Evolutionary conservation across 2,113 vertebrate species (phyloP).

Genomic region (Semicossyphus pulcher): DNA sequence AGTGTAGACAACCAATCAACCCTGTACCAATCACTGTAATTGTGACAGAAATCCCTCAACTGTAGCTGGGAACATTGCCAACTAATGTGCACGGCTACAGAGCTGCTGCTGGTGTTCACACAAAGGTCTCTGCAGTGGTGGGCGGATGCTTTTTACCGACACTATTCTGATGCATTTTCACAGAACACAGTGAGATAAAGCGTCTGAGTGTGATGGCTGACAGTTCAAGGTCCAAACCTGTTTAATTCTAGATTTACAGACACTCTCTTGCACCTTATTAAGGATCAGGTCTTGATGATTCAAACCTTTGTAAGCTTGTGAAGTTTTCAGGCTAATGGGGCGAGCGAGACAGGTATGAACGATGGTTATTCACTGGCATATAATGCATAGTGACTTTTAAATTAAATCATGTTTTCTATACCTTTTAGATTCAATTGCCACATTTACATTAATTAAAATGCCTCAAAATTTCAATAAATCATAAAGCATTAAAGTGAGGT

Average conservation of each 20-base stretch:
- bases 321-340: no score
- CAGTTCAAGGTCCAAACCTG: no score
- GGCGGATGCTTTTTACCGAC: neutral
- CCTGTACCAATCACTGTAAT: neutral
- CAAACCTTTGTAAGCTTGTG: no score
- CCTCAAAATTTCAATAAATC: no score
- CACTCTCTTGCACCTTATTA: neutral
- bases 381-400: no score
- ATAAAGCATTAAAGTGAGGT: no score
- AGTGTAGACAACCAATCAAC: neutral
- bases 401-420: no score
- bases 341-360: no score
- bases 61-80: conserved; percentile 7
- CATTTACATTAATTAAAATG: no score
- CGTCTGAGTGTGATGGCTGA: neutral
- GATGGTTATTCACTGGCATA: no score
- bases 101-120: neutral
- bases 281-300: neutral
- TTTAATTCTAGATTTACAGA: neutral
- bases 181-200: neutral
- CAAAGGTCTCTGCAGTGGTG: neutral
- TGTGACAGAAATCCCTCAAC: conserved; percentile 14
- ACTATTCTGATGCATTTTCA: neutral
- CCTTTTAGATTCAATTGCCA: no score
- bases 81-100: neutral